phyloP scores from a whole-genome alignment of 2,113 vertebrate species.

The Gracilinanus agilis region DNA sequence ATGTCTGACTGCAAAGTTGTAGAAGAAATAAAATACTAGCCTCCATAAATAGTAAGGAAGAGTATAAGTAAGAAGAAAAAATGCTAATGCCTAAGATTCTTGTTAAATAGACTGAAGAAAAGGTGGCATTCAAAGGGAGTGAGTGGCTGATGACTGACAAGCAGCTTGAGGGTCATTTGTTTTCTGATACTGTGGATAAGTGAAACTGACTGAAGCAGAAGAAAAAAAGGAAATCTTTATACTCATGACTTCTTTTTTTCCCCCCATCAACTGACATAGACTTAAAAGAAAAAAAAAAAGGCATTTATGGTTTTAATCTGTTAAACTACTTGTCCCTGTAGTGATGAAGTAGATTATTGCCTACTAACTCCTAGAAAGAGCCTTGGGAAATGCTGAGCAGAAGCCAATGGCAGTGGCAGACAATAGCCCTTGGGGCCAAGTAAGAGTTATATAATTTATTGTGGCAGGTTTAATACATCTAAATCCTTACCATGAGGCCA shows the following conservation, averaged over 20 bases:
- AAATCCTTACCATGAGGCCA: slow-evolving; percentile 28
- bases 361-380: background rate
- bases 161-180: background rate
- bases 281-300: background rate
- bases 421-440: background rate
- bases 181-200: background rate
- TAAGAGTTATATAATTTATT: slow-evolving; percentile 3
- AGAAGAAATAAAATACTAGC: background rate
- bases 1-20: background rate
- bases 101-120: background rate
- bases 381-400: too few relatives aligned
- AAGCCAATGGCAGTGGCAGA: background rate
- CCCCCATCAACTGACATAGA: background rate
- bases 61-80: background rate
- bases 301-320: background rate
- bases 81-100: background rate
- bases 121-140: background rate
- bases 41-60: background rate
- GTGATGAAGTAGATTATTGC: background rate
- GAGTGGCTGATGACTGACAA: background rate
- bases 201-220: slow-evolving; percentile 6
- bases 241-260: background rate
- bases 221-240: slow-evolving; percentile 2
- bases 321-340: background rate
- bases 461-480: background rate